Evolutionary conservation across 2,113 vertebrate genomes (phyloP).

Genomic region (Sander lucioperca): DNA sequence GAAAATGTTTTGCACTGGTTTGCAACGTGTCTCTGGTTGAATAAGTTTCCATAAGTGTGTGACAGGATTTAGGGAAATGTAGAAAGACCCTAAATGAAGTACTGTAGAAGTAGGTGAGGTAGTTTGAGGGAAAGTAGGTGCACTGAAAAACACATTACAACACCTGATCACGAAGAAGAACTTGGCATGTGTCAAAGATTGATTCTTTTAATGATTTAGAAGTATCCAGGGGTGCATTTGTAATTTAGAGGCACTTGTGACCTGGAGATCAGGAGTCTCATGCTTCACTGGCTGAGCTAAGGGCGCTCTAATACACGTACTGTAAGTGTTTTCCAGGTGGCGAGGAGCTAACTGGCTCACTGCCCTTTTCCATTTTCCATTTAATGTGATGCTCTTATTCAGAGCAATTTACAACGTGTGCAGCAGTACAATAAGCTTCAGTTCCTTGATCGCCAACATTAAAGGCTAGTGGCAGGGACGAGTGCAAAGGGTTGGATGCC

Average conservation of each 20-base stretch:
- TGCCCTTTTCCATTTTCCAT: constrained; percentile 59
- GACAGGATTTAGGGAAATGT: not conserved
- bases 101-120: not conserved
- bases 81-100: not conserved
- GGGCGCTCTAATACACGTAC: constrained; percentile 34
- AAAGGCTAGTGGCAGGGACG: constrained; percentile 5
- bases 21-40: not conserved
- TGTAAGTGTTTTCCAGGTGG: constrained; percentile 53
- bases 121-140: not conserved
- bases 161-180: not conserved
- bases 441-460: constrained; percentile 7
- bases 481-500: not conserved
- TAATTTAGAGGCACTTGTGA: constrained; percentile 59
- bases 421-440: constrained; percentile 38
- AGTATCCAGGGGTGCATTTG: constrained; percentile 20
- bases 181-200: constrained; percentile 10
- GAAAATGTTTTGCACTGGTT: not conserved
- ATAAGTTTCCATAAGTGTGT: not conserved
- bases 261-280: constrained; percentile 45
- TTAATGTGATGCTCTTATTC: constrained; percentile 46
- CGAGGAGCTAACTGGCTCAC: constrained; percentile 32
- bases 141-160: not conserved
- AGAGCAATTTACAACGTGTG: constrained; percentile 40
- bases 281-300: constrained; percentile 33
- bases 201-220: constrained; percentile 11